Conservation (phyloP, 2,888 invertebrate genomes). For the Nemotelus pantherinus region DNA sequence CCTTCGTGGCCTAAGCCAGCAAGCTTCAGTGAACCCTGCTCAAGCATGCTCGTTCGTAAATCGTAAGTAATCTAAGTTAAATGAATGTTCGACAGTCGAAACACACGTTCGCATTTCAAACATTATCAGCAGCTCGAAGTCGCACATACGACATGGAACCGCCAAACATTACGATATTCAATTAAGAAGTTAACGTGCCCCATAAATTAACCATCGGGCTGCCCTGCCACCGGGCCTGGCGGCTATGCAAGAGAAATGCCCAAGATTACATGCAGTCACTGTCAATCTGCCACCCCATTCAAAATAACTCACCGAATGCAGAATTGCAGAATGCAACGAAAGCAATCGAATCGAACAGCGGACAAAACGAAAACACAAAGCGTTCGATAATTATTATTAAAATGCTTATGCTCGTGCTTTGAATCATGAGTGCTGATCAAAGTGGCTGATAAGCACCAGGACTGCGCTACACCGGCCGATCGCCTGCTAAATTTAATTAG, state of each 20-base stretch:
- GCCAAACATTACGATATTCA: constrained; percentile 11
- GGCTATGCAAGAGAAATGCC: constrained; percentile 20
- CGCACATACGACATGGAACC: constrained; percentile 14
- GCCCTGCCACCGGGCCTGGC: constrained; percentile 7
- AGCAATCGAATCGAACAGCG: neutral
- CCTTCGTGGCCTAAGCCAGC: neutral
- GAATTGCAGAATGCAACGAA: constrained; percentile 35
- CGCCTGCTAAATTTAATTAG: constrained; percentile 27
- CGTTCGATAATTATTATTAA: constrained; percentile 26
- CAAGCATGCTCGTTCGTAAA: neutral
- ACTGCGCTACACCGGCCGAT: too few species aligned
- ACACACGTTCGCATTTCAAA: constrained; percentile 21
- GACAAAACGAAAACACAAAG: neutral
- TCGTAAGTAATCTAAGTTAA: neutral
- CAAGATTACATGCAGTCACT: constrained; percentile 20
- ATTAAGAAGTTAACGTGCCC: constrained; percentile 31
- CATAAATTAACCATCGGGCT: constrained; percentile 32
- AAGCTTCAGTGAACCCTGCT: neutral
- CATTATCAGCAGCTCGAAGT: constrained; percentile 12
- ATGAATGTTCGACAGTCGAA: constrained; percentile 30
- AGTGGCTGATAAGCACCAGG: too few species aligned
- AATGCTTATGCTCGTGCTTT: constrained; percentile 8
- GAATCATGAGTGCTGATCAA: neutral
- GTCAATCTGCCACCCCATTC: constrained; percentile 14
- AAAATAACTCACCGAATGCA: constrained; percentile 28